Evolutionary conservation across 2,797 vertebrate genomes (phyloP).

Genomic region (Scomberomorus guttatus): DNA sequence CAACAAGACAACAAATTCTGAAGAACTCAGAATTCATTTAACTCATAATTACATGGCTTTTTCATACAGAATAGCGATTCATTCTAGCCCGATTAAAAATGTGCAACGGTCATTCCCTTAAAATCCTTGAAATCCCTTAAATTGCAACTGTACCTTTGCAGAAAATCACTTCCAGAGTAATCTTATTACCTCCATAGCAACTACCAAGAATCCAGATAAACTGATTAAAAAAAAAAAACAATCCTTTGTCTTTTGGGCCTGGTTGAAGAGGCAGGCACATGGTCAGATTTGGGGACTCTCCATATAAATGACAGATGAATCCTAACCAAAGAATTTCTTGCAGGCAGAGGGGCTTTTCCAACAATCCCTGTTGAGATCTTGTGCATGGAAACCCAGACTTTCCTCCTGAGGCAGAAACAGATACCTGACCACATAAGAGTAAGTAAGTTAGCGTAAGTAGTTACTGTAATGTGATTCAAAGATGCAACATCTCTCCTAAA

Average conservation of each 20-base stretch:
- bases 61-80: constrained; percentile 49
- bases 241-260: constrained; percentile 27
- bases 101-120: constrained; percentile 23
- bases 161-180: constrained; percentile 31
- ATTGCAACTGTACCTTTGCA: constrained; percentile 34
- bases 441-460: constrained; percentile 30
- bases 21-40: constrained; percentile 73
- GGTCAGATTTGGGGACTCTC: constrained; percentile 47
- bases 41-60: constrained; percentile 71
- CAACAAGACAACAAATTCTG: constrained; percentile 66
- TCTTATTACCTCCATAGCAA: constrained; percentile 11
- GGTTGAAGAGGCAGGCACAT: constrained; percentile 36
- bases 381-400: constrained; percentile 21
- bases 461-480: constrained; percentile 36
- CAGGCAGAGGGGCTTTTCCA: constrained; percentile 50
- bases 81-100: constrained; percentile 29
- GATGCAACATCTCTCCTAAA: neutral
- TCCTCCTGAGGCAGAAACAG: constrained; percentile 31
- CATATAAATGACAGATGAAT: constrained; percentile 32
- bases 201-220: constrained; percentile 14
- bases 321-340: constrained; percentile 44
- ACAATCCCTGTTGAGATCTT: constrained; percentile 39
- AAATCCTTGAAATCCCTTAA: constrained; percentile 41
- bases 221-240: constrained; percentile 15
- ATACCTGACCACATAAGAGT: constrained; percentile 47